These are phyloP conservation scores for Cyrtonyx montezumae DNA, from an alignment of 2,113 vertebrate genomes.

Conservation along the genomic window DNA sequence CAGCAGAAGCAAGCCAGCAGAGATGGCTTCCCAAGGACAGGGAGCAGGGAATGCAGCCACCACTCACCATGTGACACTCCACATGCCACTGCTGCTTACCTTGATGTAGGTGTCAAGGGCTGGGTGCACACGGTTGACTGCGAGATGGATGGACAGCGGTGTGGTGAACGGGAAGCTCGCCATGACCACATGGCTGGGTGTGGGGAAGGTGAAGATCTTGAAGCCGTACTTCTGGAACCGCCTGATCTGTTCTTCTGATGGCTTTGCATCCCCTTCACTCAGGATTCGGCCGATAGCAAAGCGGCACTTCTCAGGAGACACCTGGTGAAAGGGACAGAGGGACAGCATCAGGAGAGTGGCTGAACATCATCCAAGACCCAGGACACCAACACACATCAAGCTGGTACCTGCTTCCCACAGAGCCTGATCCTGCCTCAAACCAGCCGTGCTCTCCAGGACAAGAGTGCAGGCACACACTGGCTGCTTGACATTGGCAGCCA, in stretches of 20 bases:
- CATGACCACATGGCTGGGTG: conserved; percentile 89
- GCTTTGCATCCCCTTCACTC: conserved; percentile 85
- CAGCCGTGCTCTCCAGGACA: background rate
- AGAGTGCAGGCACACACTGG: background rate
- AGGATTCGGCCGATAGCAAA: conserved; percentile 90
- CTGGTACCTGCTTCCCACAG: accelerated
- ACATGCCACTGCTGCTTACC: conserved; percentile 73
- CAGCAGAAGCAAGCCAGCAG: background rate
- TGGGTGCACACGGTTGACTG: conserved; percentile 86
- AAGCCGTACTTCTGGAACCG: conserved; percentile 90
- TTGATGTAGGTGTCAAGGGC: conserved; percentile 87
- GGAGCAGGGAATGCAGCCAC: background rate
- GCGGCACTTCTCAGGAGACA: conserved; percentile 82
- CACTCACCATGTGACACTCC: background rate
- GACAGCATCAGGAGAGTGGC: background rate
- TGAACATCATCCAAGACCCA: background rate
- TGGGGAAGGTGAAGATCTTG: conserved; percentile 90
- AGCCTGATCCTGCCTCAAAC: background rate
- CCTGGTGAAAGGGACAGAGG: conserved; percentile 67
- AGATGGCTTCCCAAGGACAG: background rate
- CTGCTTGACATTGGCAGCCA: background rate
- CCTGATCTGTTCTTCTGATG: conserved; percentile 81
- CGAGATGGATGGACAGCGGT: conserved; percentile 83
- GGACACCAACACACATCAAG: background rate
- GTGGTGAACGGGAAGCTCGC: conserved; percentile 87